Base-by-base conservation (phyloP, 64 coral and sea anemone genomes). In the Pachyseris speciosa region DNA sequence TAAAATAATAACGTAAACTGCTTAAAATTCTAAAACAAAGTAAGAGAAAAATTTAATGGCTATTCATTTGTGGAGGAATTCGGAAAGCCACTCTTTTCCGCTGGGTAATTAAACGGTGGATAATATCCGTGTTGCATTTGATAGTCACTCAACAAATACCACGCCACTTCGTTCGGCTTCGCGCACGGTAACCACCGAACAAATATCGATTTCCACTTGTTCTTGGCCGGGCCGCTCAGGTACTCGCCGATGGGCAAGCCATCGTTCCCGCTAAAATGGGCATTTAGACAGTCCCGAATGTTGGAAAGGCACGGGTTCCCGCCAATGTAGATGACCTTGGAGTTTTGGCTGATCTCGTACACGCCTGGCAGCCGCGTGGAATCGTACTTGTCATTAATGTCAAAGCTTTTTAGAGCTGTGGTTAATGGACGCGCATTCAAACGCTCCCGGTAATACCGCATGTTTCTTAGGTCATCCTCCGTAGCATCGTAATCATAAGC, bases 261-360 rank as follows among this genome's bases (percentile, higher is more conserved):
- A 26, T 96, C 95, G 31, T 96, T 96, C 27, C 95, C 95, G n/a
- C 95, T 96, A 69, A 96, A 96, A 74, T 96, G 95, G 19, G 95
- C 90, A 38, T 83, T 93, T 30, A 96, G 75, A 43, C 95, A 93
- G 78, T 96, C 95, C 26, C 86, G 76, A 71, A 96, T 93, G 72
- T 93, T 84, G 10, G 85, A 85, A 1, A 86, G 83, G 22, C 80
- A 83, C 2, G 90, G 89, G 17, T 93, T 92, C 3, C 95, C 95
- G 10, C 95, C 95, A 72, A 96, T 96, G 81, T 96, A 96, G 55
- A 96, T 90, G 25, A 96, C 89, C 52, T 67, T 86, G 7, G 69
- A 88, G 38, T 87, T 78, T 55, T 96, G 64, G 3, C 69, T 83
- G 38, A 96, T 96, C 65, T 96, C 95, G 57, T 96, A 96, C n/a